Evolutionary conservation across 2,113 vertebrate genomes (phyloP).

Genomic region (Okapia johnstoni): DNA sequence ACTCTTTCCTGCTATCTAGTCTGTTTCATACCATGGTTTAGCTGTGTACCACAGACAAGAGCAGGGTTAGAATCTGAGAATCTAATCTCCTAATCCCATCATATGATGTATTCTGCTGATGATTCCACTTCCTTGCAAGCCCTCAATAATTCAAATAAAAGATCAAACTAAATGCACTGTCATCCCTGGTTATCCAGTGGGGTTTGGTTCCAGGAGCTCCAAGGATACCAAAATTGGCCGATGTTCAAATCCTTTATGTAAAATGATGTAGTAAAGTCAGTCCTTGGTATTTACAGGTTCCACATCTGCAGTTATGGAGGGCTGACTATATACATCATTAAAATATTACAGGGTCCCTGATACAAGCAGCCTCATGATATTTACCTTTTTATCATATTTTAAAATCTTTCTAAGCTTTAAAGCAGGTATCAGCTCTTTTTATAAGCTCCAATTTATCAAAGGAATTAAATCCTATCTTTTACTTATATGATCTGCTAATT

Average conservation of each 20-base stretch:
- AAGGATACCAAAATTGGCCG: not conserved
- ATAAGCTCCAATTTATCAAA: not conserved
- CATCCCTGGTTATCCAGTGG: not conserved
- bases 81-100: not conserved
- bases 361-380: not conserved
- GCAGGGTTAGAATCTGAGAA: not conserved
- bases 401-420: not conserved
- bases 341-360: conserved; percentile 8
- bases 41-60: not conserved
- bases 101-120: not conserved
- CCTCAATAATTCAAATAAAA: conserved; percentile 11
- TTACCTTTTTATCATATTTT: not conserved
- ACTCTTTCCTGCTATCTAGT: not conserved
- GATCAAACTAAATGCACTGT: not conserved
- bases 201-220: not conserved
- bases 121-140: not conserved
- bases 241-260: not conserved
- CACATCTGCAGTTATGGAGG: not conserved
- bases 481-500: conserved; percentile 23
- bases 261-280: not conserved
- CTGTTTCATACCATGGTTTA: not conserved
- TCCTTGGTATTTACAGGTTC: not conserved
- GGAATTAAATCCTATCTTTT: not conserved
- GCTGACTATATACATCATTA: not conserved
- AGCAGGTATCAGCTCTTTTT: not conserved